phyloP scores from a whole-genome alignment of 2,797 vertebrate species.

The Microhierax caerulescens region DNA sequence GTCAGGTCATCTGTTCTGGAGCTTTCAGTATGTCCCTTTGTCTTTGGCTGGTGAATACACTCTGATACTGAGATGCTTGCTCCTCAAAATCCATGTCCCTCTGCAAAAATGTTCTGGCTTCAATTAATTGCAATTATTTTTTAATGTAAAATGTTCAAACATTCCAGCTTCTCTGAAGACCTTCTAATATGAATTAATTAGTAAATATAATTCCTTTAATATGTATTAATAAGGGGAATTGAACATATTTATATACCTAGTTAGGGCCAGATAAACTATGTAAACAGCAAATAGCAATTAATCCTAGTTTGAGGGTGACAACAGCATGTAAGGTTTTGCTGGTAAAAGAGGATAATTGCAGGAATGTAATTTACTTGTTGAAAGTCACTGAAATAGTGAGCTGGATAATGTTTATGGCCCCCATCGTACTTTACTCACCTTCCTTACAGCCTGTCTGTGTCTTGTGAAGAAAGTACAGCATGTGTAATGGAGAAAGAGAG shows the following conservation, averaged over 20 bases:
- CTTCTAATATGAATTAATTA: background rate
- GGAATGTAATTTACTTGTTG: background rate
- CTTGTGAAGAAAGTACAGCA: background rate
- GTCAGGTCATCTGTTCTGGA: background rate
- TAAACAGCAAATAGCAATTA: background rate
- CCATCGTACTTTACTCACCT: background rate
- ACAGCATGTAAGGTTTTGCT: background rate
- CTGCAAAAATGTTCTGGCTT: background rate
- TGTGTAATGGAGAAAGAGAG: background rate
- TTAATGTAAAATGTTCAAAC: background rate
- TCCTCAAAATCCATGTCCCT: background rate
- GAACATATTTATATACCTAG: background rate
- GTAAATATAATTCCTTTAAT: background rate
- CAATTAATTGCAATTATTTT: background rate
- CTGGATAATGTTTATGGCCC: background rate
- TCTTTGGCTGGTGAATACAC: background rate
- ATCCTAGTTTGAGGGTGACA: background rate
- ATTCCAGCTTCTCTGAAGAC: background rate
- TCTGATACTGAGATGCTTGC: background rate
- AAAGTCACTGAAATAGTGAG: background rate
- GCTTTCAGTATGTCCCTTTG: background rate
- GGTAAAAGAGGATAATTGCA: background rate
- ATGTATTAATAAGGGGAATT: background rate
- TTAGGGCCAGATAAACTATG: background rate
- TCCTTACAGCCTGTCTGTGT: background rate